These are phyloP conservation scores for Drosophila silvestris DNA, from an alignment of 2,888 invertebrate species.

Conservation along the genomic window DNA sequence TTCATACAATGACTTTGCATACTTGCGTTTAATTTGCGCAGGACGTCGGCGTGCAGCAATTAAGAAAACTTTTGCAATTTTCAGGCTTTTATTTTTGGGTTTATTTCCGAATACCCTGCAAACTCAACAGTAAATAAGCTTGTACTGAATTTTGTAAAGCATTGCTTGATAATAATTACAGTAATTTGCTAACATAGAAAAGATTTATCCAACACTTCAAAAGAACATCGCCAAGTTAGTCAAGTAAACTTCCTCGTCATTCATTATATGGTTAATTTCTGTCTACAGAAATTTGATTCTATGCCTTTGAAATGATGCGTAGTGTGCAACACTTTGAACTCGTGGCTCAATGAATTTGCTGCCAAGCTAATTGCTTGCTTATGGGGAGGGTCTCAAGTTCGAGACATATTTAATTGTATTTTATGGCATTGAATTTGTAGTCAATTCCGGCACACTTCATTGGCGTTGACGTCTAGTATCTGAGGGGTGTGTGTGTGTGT, in stretches of 20 bases:
- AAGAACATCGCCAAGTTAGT: slow-evolving; percentile 17
- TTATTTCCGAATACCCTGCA: slow-evolving; percentile 43
- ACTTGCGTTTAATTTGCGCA: slow-evolving; percentile 73
- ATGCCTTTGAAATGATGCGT: slow-evolving; percentile 59
- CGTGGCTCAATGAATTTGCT: slow-evolving; percentile 66
- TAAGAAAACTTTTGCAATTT: slow-evolving; percentile 80
- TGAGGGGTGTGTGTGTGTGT: slow-evolving; percentile 13
- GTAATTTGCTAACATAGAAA: background rate
- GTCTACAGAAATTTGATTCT: slow-evolving; percentile 32
- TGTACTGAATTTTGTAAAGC: background rate
- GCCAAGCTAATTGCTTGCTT: slow-evolving; percentile 52
- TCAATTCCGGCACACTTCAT: slow-evolving; percentile 47
- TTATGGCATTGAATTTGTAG: slow-evolving; percentile 59
- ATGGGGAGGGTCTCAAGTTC: slow-evolving; percentile 24
- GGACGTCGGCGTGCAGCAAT: slow-evolving; percentile 58
- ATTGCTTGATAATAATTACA: background rate
- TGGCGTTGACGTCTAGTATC: slow-evolving; percentile 23
- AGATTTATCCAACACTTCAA: background rate
- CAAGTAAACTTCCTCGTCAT: slow-evolving; percentile 5
- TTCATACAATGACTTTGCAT: slow-evolving; percentile 74
- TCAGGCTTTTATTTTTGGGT: slow-evolving; percentile 68
- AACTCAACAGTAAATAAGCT: background rate
- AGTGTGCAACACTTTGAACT: slow-evolving; percentile 75
- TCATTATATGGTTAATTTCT: slow-evolving; percentile 14
- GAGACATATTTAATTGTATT: slow-evolving; percentile 54